phyloP scores from a whole-genome alignment of 2,797 vertebrate species.

The Pantherophis vulpinus region DNA sequence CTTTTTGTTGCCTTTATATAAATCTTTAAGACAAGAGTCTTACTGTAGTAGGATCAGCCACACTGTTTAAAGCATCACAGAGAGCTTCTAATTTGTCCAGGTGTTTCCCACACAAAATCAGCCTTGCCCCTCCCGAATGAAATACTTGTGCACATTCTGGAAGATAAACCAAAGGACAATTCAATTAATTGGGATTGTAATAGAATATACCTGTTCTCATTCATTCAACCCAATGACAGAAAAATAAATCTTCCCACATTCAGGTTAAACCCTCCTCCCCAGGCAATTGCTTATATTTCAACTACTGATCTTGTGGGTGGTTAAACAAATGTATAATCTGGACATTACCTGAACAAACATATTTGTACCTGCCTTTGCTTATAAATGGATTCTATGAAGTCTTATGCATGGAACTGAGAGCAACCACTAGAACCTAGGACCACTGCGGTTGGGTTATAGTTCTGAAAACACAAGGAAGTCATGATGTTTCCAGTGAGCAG shows the following conservation, averaged over 20 bases:
- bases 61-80: constrained; percentile 78
- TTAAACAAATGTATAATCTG: background rate
- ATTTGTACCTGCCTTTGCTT: background rate
- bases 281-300: background rate
- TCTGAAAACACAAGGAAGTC: background rate
- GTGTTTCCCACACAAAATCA: constrained; percentile 87
- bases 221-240: background rate
- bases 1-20: background rate
- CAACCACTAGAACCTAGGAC: background rate
- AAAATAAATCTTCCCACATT: background rate
- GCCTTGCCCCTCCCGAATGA: constrained; percentile 86
- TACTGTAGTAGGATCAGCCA: constrained; percentile 85
- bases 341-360: background rate
- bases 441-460: no score
- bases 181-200: background rate
- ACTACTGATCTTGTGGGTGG: background rate
- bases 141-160: constrained; percentile 89
- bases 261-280: background rate
- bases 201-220: background rate
- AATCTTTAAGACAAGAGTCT: constrained; percentile 39
- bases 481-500: background rate
- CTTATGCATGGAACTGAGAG: background rate
- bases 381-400: no score
- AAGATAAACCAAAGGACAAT: constrained; percentile 14
- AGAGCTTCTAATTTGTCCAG: constrained; percentile 91